Evolutionary conservation across 2,113 vertebrate genomes (phyloP).

Genomic region (Balaenoptera acutorostrata): DNA sequence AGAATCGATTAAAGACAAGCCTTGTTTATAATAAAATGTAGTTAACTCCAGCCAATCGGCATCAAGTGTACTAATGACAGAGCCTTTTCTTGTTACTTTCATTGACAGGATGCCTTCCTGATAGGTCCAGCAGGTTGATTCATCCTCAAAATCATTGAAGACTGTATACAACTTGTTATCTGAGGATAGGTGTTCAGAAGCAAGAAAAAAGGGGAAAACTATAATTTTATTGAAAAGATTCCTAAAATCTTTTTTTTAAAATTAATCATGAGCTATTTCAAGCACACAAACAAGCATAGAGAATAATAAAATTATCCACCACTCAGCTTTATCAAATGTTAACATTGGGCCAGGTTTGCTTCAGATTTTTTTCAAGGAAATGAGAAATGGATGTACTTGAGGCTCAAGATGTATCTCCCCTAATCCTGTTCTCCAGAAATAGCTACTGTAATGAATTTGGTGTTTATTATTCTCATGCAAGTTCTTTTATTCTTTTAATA

Average conservation of each 20-base stretch:
- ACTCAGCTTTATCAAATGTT: background rate
- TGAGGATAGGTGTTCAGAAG: constrained; percentile 49
- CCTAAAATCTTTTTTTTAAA: background rate
- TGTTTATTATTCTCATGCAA: background rate
- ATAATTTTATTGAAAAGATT: background rate
- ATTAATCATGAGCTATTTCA: background rate
- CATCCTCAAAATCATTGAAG: constrained; percentile 89
- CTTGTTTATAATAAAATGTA: constrained; percentile 92
- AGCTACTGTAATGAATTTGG: background rate
- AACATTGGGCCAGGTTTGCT: background rate
- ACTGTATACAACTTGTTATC: constrained; percentile 88
- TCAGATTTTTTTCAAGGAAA: background rate
- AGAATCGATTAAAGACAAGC: constrained; percentile 94
- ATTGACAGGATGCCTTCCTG: constrained; percentile 92
- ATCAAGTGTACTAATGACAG: constrained; percentile 90
- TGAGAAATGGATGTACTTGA: background rate
- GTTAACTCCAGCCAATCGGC: constrained; percentile 98
- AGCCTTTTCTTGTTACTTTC: constrained; percentile 92
- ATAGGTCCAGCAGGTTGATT: constrained; percentile 89
- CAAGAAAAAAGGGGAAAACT: background rate
- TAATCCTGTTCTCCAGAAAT: background rate
- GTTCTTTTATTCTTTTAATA: background rate
- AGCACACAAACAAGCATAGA: background rate
- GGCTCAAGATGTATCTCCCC: background rate
- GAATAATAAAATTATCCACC: background rate